Evolutionary conservation across 1,140 invertebrate genomes (phyloP), one percentile per base, ranked within the genome.

Genomic region (Euwallacea similis): DNA sequence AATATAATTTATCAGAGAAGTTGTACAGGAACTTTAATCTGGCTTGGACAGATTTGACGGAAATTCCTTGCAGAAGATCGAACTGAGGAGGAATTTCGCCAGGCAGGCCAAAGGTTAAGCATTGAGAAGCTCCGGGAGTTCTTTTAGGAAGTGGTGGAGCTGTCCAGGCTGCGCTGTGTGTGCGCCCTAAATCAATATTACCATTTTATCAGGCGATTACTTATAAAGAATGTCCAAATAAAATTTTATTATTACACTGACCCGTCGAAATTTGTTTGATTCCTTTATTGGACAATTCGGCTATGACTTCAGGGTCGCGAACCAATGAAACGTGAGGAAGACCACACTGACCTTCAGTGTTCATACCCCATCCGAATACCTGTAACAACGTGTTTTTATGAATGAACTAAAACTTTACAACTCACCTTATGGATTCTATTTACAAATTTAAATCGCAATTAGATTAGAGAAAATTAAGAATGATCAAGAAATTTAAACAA

Each of bases 91-190:
- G 88, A 60, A 89, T 82, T 50, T 81, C 76, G 3, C 75, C 73
- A 0, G 88, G 88, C 0, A 84, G 65, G 16, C 87, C 87, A 53
- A 89, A 84, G 73, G 83, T 84, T 61, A 87, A 75, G 2, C 42
- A 56, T 46, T 82, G 78, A 7, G 84, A 83, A 7, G 82, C 78
- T 6, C 86, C 86, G 8, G 85, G 84, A 15, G 81, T 76, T 66
- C 84, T 77, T 41, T 77, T 77, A 6, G 83, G 83, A 41, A 86
- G 76, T 6, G 85, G 82, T 0, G 85, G 83, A 2, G 87, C 83
- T 16, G 88, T 88, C 88, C 88, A 90, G 2, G 88, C 88, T 16
- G 87, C 85, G 77, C 86, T 87, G 79, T 90, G 89, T 42, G 85
- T 87, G 66, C 88, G 79, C 55, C 89, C 88, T 41, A 87, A 86